phyloP scores from a whole-genome alignment of 1,140 invertebrate genomes.

The Lutraria rhynchaena region DNA sequence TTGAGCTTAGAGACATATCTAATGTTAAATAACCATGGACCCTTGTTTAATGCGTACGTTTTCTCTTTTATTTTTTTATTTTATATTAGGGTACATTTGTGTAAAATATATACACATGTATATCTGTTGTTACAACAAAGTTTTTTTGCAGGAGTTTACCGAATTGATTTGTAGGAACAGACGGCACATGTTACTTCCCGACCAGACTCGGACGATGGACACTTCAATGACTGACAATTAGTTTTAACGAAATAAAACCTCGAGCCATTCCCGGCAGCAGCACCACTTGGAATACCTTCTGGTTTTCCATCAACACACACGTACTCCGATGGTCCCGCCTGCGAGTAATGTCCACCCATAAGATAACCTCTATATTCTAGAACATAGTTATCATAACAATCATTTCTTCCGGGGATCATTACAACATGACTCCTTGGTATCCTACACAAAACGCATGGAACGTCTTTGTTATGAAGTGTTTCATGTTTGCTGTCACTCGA shows the following conservation, averaged over 20 bases:
- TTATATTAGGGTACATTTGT: no score
- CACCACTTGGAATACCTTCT: neutral
- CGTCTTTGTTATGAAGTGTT: slow-evolving; percentile 29
- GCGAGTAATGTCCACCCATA: neutral
- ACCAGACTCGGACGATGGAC: slow-evolving; percentile 13
- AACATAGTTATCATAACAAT: slow-evolving; percentile 56
- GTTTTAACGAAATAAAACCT: neutral
- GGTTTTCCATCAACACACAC: slow-evolving; percentile 16
- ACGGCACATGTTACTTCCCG: slow-evolving; percentile 18
- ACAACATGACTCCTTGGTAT: slow-evolving; percentile 15
- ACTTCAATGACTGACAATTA: neutral
- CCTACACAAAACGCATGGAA: slow-evolving; percentile 58
- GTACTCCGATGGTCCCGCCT: neutral
- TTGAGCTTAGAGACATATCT: no score
- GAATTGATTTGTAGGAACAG: no score
- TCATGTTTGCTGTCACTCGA: neutral
- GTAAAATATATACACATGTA: no score
- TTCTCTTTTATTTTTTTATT: no score
- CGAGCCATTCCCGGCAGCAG: neutral
- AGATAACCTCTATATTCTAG: slow-evolving; percentile 52
- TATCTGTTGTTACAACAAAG: no score
- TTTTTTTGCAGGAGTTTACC: no score
- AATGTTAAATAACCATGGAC: no score
- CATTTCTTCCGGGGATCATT: slow-evolving; percentile 68
- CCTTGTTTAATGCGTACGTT: no score